These are phyloP conservation scores for Meandrina meandrites DNA, from an alignment of 92 coral and sea anemone genomes.

Conservation along the genomic window DNA sequence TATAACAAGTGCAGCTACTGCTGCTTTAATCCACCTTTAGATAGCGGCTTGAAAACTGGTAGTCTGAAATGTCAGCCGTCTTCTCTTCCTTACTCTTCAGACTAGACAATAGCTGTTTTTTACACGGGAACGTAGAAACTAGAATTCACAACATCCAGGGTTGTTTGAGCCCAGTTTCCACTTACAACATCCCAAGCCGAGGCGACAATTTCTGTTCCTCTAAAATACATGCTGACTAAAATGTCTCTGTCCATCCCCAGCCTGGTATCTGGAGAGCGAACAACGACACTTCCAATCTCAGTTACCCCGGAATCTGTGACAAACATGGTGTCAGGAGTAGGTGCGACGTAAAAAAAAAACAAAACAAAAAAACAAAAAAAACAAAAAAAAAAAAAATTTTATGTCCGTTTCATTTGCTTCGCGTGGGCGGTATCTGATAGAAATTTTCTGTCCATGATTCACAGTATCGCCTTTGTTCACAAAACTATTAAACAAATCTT, in stretches of 20 bases:
- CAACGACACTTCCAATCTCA: conserved; percentile 47
- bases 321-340: conserved; percentile 31
- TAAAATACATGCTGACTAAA: conserved; percentile 62
- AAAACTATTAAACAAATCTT: conserved; percentile 7
- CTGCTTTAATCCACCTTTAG: too few relatives aligned
- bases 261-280: conserved; percentile 52
- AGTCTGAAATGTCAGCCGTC: too few relatives aligned
- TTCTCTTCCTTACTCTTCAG: too few relatives aligned
- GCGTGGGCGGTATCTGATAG: conserved; percentile 36
- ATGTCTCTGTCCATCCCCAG: conserved; percentile 50
- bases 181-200: conserved; percentile 49
- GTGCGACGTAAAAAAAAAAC: conserved; percentile 61
- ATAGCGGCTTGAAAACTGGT: too few relatives aligned
- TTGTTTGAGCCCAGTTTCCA: conserved; percentile 16
- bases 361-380: too few relatives aligned
- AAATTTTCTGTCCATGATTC: background rate
- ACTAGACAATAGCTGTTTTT: too few relatives aligned
- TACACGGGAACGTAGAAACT: background rate
- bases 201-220: conserved; percentile 70
- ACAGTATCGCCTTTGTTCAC: conserved; percentile 5
- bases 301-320: conserved; percentile 72
- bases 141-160: background rate
- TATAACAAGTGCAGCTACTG: too few relatives aligned
- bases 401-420: conserved; percentile 61
- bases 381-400: too few relatives aligned